A percentile compares a stretch with the other conserved stretches of the same genome.
Evolutionary conservation across 2,797 vertebrate species (phyloP).

Genomic region (Tinamus major): DNA sequence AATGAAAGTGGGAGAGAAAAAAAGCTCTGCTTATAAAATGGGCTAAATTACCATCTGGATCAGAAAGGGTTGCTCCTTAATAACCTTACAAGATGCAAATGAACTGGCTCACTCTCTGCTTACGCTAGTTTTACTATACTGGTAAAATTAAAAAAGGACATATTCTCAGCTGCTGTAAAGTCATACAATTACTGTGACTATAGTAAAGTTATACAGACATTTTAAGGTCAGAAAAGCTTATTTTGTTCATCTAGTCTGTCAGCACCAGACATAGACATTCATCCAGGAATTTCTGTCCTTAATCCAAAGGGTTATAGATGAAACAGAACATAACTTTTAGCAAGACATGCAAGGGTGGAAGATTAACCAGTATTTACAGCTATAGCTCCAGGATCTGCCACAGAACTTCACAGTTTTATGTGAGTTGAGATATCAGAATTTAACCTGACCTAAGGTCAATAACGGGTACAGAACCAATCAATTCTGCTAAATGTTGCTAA

Average conservation of each 20-base stretch:
- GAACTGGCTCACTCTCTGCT: background rate
- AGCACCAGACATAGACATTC: background rate
- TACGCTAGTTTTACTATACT: background rate
- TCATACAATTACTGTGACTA: background rate
- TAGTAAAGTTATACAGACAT: background rate
- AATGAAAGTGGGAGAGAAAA: slow-evolving; percentile 11
- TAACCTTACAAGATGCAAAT: background rate
- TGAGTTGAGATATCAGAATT: background rate
- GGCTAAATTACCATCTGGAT: slow-evolving; percentile 9
- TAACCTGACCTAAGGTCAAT: background rate
- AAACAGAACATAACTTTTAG: background rate
- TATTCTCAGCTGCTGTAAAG: background rate
- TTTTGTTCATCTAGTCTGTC: background rate
- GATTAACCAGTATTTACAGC: background rate
- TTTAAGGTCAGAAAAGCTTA: background rate
- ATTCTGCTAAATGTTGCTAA: background rate
- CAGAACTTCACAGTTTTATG: background rate
- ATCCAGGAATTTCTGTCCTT: background rate
- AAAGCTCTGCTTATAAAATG: background rate
- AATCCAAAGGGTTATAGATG: background rate
- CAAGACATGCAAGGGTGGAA: background rate
- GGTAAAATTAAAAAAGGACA: background rate
- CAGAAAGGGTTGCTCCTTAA: background rate
- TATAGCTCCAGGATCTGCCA: background rate
- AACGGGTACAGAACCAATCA: background rate